Conservation (phyloP, 1,140 invertebrate species). For the Drosophila athabasca region DNA sequence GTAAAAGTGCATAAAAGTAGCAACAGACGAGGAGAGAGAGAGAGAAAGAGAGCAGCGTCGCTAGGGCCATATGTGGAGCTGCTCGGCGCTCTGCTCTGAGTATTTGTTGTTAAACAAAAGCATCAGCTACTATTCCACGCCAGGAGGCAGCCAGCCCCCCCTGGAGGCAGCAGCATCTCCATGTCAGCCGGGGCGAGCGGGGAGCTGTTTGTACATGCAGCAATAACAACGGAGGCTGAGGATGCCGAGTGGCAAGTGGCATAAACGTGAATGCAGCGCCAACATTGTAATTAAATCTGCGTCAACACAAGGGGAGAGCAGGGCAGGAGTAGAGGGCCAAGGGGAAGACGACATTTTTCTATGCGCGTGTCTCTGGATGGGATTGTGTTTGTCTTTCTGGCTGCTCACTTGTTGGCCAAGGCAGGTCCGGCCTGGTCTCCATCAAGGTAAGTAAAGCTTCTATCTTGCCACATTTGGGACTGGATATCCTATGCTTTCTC, state of each 20-base stretch:
- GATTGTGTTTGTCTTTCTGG: constrained; percentile 17
- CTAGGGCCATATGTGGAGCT: constrained; percentile 56
- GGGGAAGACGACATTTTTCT: constrained; percentile 27
- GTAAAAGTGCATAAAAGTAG: constrained; percentile 79
- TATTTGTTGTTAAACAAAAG: constrained; percentile 79
- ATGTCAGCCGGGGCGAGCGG: too few species aligned
- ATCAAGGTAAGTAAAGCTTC: constrained; percentile 2
- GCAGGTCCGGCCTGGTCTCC: neutral
- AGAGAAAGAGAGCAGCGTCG: neutral
- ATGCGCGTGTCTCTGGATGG: constrained; percentile 5
- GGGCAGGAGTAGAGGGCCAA: constrained; percentile 15
- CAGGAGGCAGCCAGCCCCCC: constrained; percentile 6
- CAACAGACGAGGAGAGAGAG: constrained; percentile 35
- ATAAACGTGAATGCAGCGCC: constrained; percentile 64
- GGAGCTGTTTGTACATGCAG: constrained; percentile 54
- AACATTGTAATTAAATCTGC: constrained; percentile 80
- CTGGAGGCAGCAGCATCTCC: neutral
- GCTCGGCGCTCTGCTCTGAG: constrained; percentile 42
- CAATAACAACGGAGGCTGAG: constrained; percentile 35
- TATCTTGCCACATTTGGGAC: too few species aligned
- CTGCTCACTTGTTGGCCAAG: constrained; percentile 39
- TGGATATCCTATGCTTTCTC: too few species aligned
- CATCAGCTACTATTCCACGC: constrained; percentile 46
- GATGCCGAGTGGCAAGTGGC: constrained; percentile 69
- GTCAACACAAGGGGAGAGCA: constrained; percentile 57